A percentile compares a stretch with the other conserved stretches of the same genome.
phyloP scores from a whole-genome alignment of 2,888 invertebrate species.

The Bellardia pandia region DNA sequence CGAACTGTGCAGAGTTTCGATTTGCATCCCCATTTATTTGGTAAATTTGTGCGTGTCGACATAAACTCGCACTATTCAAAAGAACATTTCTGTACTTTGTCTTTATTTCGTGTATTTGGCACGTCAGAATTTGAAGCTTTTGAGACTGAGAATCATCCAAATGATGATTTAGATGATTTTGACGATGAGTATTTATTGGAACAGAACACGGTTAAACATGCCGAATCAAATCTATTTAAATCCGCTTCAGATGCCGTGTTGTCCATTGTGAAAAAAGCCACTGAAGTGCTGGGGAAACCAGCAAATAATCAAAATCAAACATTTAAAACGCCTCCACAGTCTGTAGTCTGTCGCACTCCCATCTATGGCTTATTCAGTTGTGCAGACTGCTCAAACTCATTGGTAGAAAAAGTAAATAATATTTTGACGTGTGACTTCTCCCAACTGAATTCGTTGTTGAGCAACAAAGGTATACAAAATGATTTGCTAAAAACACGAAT shows the following conservation, averaged over 20 bases:
- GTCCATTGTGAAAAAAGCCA: constrained; percentile 96
- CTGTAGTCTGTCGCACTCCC: constrained; percentile 87
- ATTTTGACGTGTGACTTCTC: constrained; percentile 89
- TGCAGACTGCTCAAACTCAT: constrained; percentile 89
- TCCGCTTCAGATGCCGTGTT: constrained; percentile 96
- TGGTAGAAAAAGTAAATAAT: constrained; percentile 90
- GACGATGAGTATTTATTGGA: constrained; percentile 87
- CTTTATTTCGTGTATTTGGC: constrained; percentile 96
- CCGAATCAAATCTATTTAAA: constrained; percentile 90
- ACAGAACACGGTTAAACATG: constrained; percentile 83
- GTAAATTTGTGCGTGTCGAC: constrained; percentile 95
- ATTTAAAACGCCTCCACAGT: constrained; percentile 71
- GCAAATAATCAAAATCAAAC: constrained; percentile 86
- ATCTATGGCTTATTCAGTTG: constrained; percentile 89
- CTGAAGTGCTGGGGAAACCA: constrained; percentile 91
- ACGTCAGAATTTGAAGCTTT: constrained; percentile 96
- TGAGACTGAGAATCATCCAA: constrained; percentile 91
- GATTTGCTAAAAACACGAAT: constrained; percentile 86
- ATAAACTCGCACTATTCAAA: constrained; percentile 97
- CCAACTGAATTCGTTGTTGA: constrained; percentile 87
- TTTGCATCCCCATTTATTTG: constrained; percentile 91
- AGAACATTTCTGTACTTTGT: constrained; percentile 99
- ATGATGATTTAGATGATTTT: constrained; percentile 88
- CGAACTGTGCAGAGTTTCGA: constrained; percentile 94
- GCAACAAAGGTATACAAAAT: constrained; percentile 86